Percentiles rank a stretch among this genome's conserved stretches.
These are phyloP conservation scores for Danio tinwini DNA, from an alignment of 2,797 vertebrate species.

Conservation along the genomic window DNA sequence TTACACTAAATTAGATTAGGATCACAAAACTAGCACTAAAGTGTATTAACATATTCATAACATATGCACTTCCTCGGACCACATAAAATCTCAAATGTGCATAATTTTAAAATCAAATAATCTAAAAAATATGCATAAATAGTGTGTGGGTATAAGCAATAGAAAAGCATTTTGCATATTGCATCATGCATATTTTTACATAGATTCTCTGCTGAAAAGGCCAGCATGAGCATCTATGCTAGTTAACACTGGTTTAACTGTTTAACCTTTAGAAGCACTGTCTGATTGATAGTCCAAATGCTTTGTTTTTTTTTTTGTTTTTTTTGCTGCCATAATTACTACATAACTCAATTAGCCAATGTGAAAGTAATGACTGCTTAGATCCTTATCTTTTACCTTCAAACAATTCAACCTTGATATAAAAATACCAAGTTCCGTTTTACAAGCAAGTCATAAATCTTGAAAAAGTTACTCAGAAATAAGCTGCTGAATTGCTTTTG, in stretches of 20 bases:
- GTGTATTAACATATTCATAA: background rate
- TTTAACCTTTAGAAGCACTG: background rate
- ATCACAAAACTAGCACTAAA: background rate
- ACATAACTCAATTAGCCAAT: background rate
- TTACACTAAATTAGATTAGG: background rate
- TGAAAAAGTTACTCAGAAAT: slow-evolving; percentile 6
- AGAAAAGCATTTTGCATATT: background rate
- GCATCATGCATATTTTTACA: background rate
- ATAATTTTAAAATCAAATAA: background rate
- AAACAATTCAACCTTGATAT: background rate
- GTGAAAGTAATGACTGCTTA: background rate
- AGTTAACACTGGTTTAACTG: background rate
- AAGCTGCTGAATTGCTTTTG: slow-evolving; percentile 18
- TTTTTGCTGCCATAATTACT: background rate
- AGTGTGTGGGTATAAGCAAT: background rate
- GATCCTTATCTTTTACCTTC: background rate
- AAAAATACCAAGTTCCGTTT: background rate
- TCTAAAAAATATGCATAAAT: background rate
- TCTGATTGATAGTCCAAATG: background rate
- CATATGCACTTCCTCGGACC: background rate
- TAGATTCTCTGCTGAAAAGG: background rate
- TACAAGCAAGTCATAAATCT: slow-evolving; percentile 30
- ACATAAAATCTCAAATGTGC: background rate
- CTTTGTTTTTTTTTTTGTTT: background rate
- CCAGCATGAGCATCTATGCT: background rate